Conservation (phyloP, 2,888 invertebrate genomes). For the Leucania comma region DNA sequence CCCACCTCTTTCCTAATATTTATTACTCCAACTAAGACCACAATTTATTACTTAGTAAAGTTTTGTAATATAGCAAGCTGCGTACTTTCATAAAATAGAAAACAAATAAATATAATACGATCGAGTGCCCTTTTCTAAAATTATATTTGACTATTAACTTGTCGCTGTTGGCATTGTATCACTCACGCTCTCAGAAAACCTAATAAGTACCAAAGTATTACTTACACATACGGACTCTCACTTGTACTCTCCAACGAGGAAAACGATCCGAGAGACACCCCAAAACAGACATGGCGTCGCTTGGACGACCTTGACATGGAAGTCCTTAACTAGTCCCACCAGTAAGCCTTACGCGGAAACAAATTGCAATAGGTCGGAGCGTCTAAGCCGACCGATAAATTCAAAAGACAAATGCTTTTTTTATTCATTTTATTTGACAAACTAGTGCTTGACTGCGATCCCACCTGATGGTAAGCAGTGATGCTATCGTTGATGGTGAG, state of each 20-base stretch:
- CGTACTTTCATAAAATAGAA: background rate
- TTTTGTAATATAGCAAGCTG: background rate
- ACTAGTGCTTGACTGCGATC: too few species aligned
- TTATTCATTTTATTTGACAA: too few species aligned
- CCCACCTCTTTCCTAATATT: background rate
- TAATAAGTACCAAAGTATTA: background rate
- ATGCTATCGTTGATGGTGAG: too few species aligned
- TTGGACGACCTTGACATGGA: conserved; percentile 43
- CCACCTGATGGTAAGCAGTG: too few species aligned
- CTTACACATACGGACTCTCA: background rate
- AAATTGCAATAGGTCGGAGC: conserved; percentile 29
- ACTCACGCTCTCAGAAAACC: background rate
- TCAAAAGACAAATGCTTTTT: conserved; percentile 7
- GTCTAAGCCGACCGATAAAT: conserved; percentile 12
- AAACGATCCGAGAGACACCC: conserved; percentile 9
- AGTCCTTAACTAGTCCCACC: conserved; percentile 11
- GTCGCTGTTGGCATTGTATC: conserved; percentile 9
- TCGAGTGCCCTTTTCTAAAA: background rate
- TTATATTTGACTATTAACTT: conserved; percentile 11
- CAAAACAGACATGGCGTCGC: conserved; percentile 51
- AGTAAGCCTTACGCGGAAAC: conserved; percentile 35
- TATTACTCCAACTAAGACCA: background rate
- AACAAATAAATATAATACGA: background rate
- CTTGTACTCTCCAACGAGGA: conserved; percentile 7
- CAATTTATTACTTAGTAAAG: background rate